Evolutionary conservation across 2,888 invertebrate species (phyloP).

Genomic region (Calameuta filiformis): DNA sequence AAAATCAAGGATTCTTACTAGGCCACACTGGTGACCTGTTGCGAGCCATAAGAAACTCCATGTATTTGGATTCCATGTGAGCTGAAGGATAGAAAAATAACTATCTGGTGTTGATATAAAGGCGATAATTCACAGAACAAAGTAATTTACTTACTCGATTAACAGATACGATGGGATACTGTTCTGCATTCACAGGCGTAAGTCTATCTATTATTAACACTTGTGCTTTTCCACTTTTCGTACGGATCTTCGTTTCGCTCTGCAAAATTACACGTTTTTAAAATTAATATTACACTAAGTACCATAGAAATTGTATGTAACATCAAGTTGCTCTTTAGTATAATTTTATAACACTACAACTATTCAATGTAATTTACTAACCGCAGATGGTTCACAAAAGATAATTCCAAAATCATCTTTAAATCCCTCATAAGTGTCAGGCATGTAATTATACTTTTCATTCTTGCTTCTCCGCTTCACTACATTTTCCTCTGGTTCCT

Average conservation of each 20-base stretch:
- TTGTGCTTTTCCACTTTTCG: constrained; percentile 21
- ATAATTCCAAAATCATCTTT: constrained; percentile 57
- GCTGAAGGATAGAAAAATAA: constrained; percentile 37
- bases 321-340: neutral
- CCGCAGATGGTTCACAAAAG: constrained; percentile 42
- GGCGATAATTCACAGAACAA: constrained; percentile 1
- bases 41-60: constrained; percentile 65
- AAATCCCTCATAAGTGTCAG: constrained; percentile 54
- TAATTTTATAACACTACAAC: neutral
- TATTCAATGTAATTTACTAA: neutral
- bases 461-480: constrained; percentile 27
- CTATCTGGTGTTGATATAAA: neutral
- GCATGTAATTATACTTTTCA: constrained; percentile 49
- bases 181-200: constrained; percentile 47
- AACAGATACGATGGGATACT: constrained; percentile 62
- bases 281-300: neutral
- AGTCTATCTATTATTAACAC: constrained; percentile 40
- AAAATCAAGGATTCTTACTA: constrained; percentile 59
- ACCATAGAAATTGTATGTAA: neutral
- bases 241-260: constrained; percentile 23
- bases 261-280: neutral
- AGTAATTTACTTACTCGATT: constrained; percentile 52
- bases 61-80: constrained; percentile 67
- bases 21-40: constrained; percentile 65
- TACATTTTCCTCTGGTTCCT: constrained; percentile 20